Base-by-base conservation (phyloP, 2,797 vertebrate genomes). In the Muraenolepis orangiensis region DNA sequence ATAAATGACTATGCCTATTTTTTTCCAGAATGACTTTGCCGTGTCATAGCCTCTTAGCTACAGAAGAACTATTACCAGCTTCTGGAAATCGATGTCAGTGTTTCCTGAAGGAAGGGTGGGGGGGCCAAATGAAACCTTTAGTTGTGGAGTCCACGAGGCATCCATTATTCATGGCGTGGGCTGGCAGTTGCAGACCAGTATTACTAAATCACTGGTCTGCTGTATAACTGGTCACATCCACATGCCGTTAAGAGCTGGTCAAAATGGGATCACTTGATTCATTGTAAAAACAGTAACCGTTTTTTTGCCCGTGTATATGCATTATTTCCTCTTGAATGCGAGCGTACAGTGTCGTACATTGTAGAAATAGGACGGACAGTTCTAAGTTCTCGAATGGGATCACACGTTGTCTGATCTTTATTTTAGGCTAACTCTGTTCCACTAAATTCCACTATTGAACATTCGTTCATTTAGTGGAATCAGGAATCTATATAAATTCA, bases 111-210 rank as follows among this genome's bases (percentile, higher is more conserved):
- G 81, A 74, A 81, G 31, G 61, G 72, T 78, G 82, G 77, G 90
- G 86, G 86, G 88, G n/a, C n/a, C n/a, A 57, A 57, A 57, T 57
- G 2, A 88, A 89, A 84, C 84, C 81, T 88, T 87, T 81, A 74
- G 70, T 77, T 76, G 51, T 75, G 70, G 70, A 72, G 74, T 84
- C 83, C 69, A 20, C 73, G 78, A 78, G 80, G 81, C 83, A 92
- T 92, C 79, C 89, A 92, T 93, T 91, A 91, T 93, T 91, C 77
- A 90, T 87, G 64, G 79, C 72, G 76, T 76, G 73, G 76, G 68
- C 70, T 34, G 8, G 81, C 79, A 82, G 87, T 74, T 70, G 67
- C 79, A 83, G 74, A 82, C 77, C 7, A 23, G 51, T 7, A 57
- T 57, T 57, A 16, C 51, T 57, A 23, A 57, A 57, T 57, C 7